A percentile compares a stretch with the other conserved stretches of the same genome.
These are phyloP conservation scores for Plectus sambesii DNA, from an alignment of 1,140 invertebrate species.

Conservation along the genomic window DNA sequence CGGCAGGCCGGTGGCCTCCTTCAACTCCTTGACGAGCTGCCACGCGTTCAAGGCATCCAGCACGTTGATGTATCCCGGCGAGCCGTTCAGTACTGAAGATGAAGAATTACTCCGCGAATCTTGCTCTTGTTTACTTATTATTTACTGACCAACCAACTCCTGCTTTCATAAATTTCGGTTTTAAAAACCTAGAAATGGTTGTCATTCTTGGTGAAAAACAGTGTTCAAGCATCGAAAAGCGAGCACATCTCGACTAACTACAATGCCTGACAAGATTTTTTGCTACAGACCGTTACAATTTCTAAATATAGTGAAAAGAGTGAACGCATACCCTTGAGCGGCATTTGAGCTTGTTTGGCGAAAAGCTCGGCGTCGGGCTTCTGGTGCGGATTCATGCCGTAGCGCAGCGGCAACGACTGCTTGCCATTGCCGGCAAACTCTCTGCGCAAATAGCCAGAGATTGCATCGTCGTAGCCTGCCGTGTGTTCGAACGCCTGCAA, in stretches of 20 bases:
- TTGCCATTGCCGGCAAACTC: constrained; percentile 61
- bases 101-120: no score
- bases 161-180: no score
- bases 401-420: constrained; percentile 52
- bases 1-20: constrained; percentile 63
- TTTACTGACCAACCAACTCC: no score
- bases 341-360: constrained; percentile 66
- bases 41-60: constrained; percentile 94
- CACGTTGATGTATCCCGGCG: constrained; percentile 91
- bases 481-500: constrained; percentile 92
- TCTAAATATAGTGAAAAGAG: neutral
- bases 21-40: constrained; percentile 83
- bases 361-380: constrained; percentile 79
- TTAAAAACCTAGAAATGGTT: no score
- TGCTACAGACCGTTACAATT: no score
- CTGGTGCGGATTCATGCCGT: constrained; percentile 97
- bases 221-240: no score
- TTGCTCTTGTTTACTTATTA: no score
- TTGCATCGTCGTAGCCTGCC: constrained; percentile 79
- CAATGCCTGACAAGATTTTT: no score
- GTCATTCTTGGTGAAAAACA: no score
- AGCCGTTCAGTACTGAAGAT: constrained; percentile 68
- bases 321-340: constrained; percentile 57
- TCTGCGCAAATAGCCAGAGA: constrained; percentile 86
- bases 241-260: no score